These are phyloP conservation scores for Neodiprion virginianus DNA, from an alignment of 1,140 invertebrate genomes.

Conservation along the genomic window DNA sequence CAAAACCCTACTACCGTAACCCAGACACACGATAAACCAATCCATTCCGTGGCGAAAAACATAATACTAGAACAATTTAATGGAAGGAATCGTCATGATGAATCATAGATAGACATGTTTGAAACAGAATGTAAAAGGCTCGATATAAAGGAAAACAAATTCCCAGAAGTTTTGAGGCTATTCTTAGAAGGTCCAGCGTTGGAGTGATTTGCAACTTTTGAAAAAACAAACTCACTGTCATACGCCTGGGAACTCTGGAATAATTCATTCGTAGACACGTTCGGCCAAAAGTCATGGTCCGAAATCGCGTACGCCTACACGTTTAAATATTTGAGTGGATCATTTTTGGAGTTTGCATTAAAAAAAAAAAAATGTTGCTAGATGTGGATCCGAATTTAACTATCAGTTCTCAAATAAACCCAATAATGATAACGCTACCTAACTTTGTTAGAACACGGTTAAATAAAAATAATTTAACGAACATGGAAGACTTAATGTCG, in stretches of 20 bases:
- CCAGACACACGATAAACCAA: too few relatives aligned
- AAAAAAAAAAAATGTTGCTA: conserved; percentile 25
- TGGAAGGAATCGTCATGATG: conserved; percentile 13
- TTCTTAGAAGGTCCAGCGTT: conserved; percentile 17
- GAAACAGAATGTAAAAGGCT: conserved; percentile 15
- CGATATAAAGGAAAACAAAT: conserved; percentile 19
- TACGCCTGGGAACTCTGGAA: conserved; percentile 15
- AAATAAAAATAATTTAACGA: conserved; percentile 13
- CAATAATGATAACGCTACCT: conserved; percentile 20
- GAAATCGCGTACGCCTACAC: conserved; percentile 17
- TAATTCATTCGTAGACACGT: conserved; percentile 21
- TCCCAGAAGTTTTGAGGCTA: conserved; percentile 12
- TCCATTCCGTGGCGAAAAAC: not conserved
- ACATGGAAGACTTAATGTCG: conserved; percentile 21
- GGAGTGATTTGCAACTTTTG: conserved; percentile 9
- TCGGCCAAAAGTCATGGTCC: conserved; percentile 15
- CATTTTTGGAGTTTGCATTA: conserved; percentile 23
- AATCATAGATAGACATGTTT: conserved; percentile 9
- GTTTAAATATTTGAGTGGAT: conserved; percentile 23
- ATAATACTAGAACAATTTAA: conserved; percentile 21
- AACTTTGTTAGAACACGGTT: not conserved
- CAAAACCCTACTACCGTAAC: not conserved
- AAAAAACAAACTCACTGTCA: conserved; percentile 3
- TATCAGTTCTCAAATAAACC: conserved; percentile 20
- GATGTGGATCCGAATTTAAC: conserved; percentile 15